phyloP scores from a whole-genome alignment of 2,888 invertebrate genomes.

The Stenolophus ochropezus region DNA sequence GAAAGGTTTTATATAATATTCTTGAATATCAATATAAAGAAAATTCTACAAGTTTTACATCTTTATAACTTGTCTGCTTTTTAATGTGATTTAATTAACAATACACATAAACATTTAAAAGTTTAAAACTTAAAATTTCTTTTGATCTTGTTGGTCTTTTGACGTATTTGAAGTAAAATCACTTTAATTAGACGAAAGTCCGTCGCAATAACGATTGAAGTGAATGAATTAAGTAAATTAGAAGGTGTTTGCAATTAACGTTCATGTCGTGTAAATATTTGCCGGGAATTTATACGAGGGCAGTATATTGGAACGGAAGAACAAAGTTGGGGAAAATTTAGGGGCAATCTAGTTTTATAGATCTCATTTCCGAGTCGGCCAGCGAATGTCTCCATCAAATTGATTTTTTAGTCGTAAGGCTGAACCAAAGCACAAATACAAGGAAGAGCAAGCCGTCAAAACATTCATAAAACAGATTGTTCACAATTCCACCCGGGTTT shows the following conservation, averaged over 20 bases:
- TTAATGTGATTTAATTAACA: too few species aligned
- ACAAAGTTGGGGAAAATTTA: slow-evolving; percentile 11
- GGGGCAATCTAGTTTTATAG: slow-evolving; percentile 43
- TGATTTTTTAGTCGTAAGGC: slow-evolving; percentile 40
- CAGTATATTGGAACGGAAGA: neutral
- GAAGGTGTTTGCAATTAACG: neutral
- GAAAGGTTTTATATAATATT: too few species aligned
- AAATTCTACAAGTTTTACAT: too few species aligned
- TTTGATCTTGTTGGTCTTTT: neutral
- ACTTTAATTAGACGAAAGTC: neutral
- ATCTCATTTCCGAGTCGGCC: slow-evolving; percentile 38
- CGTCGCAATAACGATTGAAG: neutral
- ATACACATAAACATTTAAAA: neutral
- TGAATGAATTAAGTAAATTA: slow-evolving; percentile 8
- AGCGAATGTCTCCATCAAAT: slow-evolving; percentile 41
- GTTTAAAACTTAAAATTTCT: neutral
- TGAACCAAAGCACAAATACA: slow-evolving; percentile 21
- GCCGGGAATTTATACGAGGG: neutral
- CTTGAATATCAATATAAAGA: too few species aligned
- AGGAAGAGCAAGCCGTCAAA: slow-evolving; percentile 3
- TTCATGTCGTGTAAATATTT: slow-evolving; percentile 5
- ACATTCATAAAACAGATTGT: slow-evolving; percentile 44
- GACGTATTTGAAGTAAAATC: neutral
- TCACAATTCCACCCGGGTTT: too few species aligned
- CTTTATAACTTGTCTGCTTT: too few species aligned